Percentiles rank a stretch among this genome's conserved stretches.
Conservation (phyloP, 2,888 invertebrate species). For the Lamellibrachia satsuma region DNA sequence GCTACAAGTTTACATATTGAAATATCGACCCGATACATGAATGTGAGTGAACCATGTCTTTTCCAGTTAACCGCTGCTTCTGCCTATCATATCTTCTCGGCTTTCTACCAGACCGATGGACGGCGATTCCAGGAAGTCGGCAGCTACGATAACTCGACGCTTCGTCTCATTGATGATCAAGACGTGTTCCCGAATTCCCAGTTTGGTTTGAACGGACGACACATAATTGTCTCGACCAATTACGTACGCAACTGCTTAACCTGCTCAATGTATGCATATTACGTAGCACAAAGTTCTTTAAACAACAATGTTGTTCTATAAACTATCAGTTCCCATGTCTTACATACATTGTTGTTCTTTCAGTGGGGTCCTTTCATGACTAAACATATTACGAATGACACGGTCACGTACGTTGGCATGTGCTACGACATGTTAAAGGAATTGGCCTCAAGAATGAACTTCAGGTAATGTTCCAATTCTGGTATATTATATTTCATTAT, state of each 20-base stretch:
- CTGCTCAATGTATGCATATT: background rate
- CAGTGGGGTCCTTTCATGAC: slow-evolving; percentile 46
- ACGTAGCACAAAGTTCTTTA: background rate
- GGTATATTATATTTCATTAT: background rate
- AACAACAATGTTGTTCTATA: background rate
- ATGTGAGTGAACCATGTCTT: background rate
- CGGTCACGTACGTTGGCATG: slow-evolving; percentile 39
- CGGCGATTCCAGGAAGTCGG: background rate
- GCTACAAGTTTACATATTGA: too few relatives aligned
- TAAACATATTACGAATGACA: slow-evolving; percentile 33
- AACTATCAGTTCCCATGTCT: background rate
- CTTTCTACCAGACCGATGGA: background rate
- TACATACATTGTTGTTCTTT: slow-evolving; percentile 22
- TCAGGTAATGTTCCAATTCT: slow-evolving; percentile 30
- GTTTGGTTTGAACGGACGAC: background rate
- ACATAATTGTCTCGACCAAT: background rate
- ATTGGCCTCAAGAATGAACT: slow-evolving; percentile 39
- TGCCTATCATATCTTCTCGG: background rate
- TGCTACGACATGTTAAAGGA: slow-evolving; percentile 45
- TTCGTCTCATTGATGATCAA: background rate
- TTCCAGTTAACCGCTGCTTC: background rate
- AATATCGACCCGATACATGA: too few relatives aligned
- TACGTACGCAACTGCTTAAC: background rate
- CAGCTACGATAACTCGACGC: background rate
- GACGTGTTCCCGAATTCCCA: background rate